These are phyloP conservation scores for Carassius carassius DNA, from an alignment of 2,113 vertebrate species.

Conservation along the genomic window DNA sequence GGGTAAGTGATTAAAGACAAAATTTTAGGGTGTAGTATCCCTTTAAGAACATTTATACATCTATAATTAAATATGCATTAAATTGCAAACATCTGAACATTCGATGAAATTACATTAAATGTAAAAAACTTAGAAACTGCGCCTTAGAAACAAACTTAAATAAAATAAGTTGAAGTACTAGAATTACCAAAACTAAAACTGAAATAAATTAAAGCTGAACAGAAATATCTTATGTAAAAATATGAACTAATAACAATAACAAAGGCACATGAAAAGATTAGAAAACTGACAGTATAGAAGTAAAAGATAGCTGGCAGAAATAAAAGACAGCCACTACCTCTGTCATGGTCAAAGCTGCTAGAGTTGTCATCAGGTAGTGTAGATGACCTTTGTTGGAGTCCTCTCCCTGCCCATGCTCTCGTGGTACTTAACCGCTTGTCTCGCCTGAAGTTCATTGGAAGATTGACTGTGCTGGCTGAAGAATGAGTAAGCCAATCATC, in stretches of 20 bases:
- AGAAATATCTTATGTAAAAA: background rate
- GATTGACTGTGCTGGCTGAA: background rate
- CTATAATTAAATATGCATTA: too few relatives aligned
- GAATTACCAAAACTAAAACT: background rate
- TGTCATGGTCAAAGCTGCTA: conserved; percentile 52
- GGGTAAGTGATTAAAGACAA: too few relatives aligned
- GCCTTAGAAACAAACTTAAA: background rate
- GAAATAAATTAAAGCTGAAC: too few relatives aligned
- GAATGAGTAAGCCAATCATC: conserved; percentile 64
- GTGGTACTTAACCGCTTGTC: conserved; percentile 67
- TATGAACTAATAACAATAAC: background rate
- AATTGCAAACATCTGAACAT: too few relatives aligned
- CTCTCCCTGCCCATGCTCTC: conserved; percentile 65
- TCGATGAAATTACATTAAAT: too few relatives aligned
- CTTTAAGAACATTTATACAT: too few relatives aligned
- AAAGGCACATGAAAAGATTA: background rate
- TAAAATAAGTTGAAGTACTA: background rate
- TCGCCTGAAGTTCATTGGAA: background rate
- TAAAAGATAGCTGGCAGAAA: background rate
- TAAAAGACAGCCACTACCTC: background rate
- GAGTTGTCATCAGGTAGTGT: conserved; percentile 65
- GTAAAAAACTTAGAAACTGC: background rate
- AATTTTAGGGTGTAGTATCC: too few relatives aligned
- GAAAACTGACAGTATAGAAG: background rate
- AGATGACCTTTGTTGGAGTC: conserved; percentile 62